Conservation (phyloP, 2,888 invertebrate genomes). For the Drosophila gaucha region DNA sequence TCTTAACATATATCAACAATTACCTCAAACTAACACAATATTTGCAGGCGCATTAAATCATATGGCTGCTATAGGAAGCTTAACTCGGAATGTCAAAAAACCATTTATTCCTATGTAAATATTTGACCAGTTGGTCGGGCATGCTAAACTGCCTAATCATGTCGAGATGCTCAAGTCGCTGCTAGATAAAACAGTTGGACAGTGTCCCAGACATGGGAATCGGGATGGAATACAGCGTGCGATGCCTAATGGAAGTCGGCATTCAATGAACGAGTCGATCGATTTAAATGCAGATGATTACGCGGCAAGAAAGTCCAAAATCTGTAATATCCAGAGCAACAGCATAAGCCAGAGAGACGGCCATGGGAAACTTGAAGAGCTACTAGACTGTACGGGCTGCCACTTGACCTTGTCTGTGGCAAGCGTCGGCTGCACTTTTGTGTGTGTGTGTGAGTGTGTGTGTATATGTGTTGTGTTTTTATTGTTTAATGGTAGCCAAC, state of each 20-base stretch:
- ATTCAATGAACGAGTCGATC: constrained; percentile 57
- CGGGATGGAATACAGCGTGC: constrained; percentile 7
- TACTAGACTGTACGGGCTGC: constrained; percentile 45
- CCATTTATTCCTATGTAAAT: constrained; percentile 17
- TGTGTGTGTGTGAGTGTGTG: background rate
- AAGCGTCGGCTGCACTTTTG: constrained; percentile 52
- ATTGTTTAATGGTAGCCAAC: constrained; percentile 45
- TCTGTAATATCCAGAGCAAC: constrained; percentile 20
- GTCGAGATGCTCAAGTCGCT: constrained; percentile 42
- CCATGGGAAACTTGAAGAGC: constrained; percentile 49
- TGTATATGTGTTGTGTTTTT: constrained; percentile 26
- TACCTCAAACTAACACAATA: too few relatives aligned
- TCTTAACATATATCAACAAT: too few relatives aligned
- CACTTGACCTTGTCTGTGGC: constrained; percentile 70
- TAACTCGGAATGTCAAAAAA: background rate
- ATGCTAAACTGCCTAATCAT: constrained; percentile 62
- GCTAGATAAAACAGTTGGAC: constrained; percentile 60
- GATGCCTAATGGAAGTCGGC: constrained; percentile 64
- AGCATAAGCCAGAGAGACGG: constrained; percentile 2
- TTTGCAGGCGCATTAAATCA: too few relatives aligned
- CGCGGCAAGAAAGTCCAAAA: constrained; percentile 44
- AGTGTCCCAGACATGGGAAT: constrained; percentile 59
- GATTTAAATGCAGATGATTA: constrained; percentile 64
- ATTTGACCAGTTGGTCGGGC: constrained; percentile 18
- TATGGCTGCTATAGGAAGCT: background rate